A percentile compares a stretch with the other conserved stretches of the same genome.
phyloP scores from a whole-genome alignment of 2,797 vertebrate genomes.

The Acanthurus lineatus region DNA sequence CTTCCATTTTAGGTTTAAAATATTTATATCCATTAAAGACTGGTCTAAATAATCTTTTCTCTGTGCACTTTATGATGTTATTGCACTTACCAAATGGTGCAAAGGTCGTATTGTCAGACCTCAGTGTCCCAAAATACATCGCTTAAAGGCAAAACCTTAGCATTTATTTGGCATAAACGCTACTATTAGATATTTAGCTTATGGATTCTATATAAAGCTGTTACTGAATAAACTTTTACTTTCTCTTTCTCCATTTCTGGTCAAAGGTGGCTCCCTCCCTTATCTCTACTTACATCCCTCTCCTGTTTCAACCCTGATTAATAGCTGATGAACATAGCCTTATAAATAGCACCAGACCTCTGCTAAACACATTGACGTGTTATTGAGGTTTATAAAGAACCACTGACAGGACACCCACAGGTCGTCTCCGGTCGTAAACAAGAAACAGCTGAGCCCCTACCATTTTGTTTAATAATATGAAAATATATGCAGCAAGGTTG shows the following conservation, averaged over 20 bases:
- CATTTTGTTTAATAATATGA: constrained; percentile 30
- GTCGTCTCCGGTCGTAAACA: constrained; percentile 9
- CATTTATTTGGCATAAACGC: background rate
- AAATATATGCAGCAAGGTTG: constrained; percentile 29
- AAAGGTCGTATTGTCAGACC: background rate
- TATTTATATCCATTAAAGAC: background rate
- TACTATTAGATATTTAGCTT: background rate
- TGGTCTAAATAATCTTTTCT: background rate
- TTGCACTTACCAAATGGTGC: background rate
- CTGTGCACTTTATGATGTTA: constrained; percentile 10
- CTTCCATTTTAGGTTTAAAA: background rate
- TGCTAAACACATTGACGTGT: constrained; percentile 38
- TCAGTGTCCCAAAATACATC: background rate
- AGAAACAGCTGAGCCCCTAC: background rate
- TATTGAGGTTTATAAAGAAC: constrained; percentile 24
- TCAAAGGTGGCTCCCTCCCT: background rate
- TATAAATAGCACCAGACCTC: constrained; percentile 13
- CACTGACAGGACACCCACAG: constrained; percentile 4
- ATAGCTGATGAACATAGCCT: too few species aligned
- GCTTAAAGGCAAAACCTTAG: background rate
- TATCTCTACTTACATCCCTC: background rate
- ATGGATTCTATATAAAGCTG: background rate
- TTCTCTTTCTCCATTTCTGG: constrained; percentile 15
- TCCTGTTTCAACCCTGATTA: background rate
- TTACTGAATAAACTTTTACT: constrained; percentile 7